Conservation (phyloP, 2,113 vertebrate genomes). For the Serinus canaria region DNA sequence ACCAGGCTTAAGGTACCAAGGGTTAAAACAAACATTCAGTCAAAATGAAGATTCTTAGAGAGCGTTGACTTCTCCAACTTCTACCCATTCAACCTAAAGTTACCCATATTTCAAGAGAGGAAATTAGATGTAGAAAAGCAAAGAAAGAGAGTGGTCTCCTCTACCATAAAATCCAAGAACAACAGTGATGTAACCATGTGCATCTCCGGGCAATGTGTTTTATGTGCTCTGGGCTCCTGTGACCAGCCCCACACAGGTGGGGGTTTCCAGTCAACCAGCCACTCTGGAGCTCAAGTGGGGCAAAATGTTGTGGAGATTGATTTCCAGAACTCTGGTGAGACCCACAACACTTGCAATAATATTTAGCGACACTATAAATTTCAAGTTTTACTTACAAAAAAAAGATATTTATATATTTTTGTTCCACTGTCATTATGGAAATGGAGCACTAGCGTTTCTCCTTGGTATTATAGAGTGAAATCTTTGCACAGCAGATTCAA, state of each 20-base stretch:
- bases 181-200: neutral
- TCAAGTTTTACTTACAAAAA: neutral
- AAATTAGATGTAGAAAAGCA: neutral
- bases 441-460: neutral
- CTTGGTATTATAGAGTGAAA: neutral
- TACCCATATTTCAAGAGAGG: neutral
- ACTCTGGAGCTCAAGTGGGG: too few species aligned
- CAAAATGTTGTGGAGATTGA: neutral
- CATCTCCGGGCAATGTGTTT: neutral
- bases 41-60: neutral
- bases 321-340: neutral
- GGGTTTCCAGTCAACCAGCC: neutral
- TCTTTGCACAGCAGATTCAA: neutral
- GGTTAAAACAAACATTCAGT: neutral
- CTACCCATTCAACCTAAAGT: neutral
- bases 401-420: neutral
- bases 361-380: neutral
- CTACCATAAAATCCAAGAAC: neutral
- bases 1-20: neutral
- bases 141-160: neutral
- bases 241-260: neutral
- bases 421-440: neutral
- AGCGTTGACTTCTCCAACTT: rapidly evolving
- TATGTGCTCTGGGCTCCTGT: too few species aligned
- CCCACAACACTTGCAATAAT: neutral